Percentiles rank a stretch among this genome's conserved stretches.
These are phyloP conservation scores for Bombus sibiricus DNA, from an alignment of 1,140 invertebrate species.

Conservation along the genomic window DNA sequence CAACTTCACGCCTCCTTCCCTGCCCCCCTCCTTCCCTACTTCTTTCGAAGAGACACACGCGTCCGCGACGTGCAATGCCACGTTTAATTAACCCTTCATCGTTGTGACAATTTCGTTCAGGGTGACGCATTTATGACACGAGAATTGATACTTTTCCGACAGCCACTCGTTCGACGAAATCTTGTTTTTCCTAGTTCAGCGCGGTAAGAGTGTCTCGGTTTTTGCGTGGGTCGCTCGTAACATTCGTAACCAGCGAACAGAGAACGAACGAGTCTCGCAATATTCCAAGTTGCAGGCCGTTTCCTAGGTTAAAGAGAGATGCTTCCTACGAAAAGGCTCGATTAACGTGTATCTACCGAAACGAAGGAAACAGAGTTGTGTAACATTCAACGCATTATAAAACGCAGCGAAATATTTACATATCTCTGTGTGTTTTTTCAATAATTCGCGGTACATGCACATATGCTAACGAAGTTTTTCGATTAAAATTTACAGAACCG, in stretches of 20 bases:
- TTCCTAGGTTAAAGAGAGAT: background rate
- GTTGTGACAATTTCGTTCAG: background rate
- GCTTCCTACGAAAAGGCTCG: background rate
- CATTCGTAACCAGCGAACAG: background rate
- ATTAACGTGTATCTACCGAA: background rate
- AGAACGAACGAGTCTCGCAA: background rate
- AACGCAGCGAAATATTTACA: background rate
- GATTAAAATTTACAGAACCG: background rate
- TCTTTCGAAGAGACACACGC: too few species aligned
- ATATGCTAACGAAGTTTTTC: background rate
- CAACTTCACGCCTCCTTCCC: background rate
- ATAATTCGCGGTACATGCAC: background rate
- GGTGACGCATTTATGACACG: conserved; percentile 8
- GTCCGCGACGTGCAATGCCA: background rate
- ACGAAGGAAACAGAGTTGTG: background rate
- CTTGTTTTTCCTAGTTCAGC: background rate
- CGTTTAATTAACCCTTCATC: conserved; percentile 33
- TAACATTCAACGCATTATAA: background rate
- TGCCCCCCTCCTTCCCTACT: too few species aligned
- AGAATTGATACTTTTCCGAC: background rate
- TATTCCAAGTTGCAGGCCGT: background rate
- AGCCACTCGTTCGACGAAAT: background rate
- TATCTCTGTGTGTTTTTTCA: background rate
- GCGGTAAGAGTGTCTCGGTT: background rate
- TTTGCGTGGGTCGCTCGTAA: background rate